Percentiles rank a stretch among this genome's conserved stretches.
These are phyloP conservation scores for Gonioctena quinquepunctata DNA, from an alignment of 1,140 invertebrate genomes.

Conservation along the genomic window DNA sequence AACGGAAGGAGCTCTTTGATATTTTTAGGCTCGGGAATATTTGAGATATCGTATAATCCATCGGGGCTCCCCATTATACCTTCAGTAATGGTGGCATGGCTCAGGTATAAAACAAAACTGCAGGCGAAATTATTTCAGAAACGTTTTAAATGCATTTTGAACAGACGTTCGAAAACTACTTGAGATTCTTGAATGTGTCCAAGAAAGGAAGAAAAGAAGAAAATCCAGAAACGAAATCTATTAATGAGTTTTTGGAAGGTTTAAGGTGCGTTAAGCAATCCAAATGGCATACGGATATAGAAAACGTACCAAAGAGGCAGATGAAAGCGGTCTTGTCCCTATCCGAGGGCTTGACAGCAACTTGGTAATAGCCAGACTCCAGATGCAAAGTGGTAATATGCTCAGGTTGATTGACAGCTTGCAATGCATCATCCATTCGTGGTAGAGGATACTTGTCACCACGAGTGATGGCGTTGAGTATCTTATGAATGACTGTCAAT, in stretches of 20 bases:
- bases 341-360: slow-evolving; percentile 44
- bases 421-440: slow-evolving; percentile 55
- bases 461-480: slow-evolving; percentile 47
- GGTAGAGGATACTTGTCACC: slow-evolving; percentile 55
- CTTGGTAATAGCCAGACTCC: slow-evolving; percentile 37
- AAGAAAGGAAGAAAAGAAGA: slow-evolving; percentile 27
- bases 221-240: slow-evolving; percentile 33
- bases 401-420: slow-evolving; percentile 31
- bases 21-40: slow-evolving; percentile 31
- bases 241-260: slow-evolving; percentile 56
- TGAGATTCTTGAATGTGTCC: slow-evolving; percentile 32
- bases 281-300: slow-evolving; percentile 56
- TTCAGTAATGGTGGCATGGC: slow-evolving; percentile 31
- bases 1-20: slow-evolving; percentile 50
- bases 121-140: slow-evolving; percentile 36
- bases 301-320: slow-evolving; percentile 54
- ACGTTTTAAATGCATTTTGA: slow-evolving; percentile 39
- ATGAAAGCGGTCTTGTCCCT: slow-evolving; percentile 45
- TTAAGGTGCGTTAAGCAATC: slow-evolving; percentile 53
- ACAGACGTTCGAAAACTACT: neutral
- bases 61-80: slow-evolving; percentile 24
- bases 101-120: slow-evolving; percentile 34
- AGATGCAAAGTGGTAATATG: slow-evolving; percentile 44
- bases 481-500: too few species aligned
- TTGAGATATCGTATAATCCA: slow-evolving; percentile 28